These are phyloP conservation scores for Diaphora mendica DNA, from an alignment of 2,888 invertebrate genomes.

Conservation along the genomic window DNA sequence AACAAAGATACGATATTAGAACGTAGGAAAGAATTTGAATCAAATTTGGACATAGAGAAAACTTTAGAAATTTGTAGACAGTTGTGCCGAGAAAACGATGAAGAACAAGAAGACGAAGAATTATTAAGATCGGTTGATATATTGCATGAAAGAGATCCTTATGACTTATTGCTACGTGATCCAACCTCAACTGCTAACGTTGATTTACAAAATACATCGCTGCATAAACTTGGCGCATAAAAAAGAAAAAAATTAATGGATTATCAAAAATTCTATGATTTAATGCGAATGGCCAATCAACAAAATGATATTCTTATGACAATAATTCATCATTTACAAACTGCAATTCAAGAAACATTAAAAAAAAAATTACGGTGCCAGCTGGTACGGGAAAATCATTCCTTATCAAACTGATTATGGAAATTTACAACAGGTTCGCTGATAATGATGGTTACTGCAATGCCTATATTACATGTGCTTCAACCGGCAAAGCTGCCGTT, in stretches of 20 bases:
- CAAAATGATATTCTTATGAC: not conserved
- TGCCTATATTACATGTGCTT: slow-evolving; percentile 12
- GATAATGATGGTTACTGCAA: slow-evolving; percentile 21
- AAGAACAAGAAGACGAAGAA: slow-evolving; percentile 32
- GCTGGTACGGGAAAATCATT: slow-evolving; percentile 62
- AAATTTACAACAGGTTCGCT: slow-evolving; percentile 67
- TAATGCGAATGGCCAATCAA: not conserved
- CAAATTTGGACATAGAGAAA: slow-evolving; percentile 51
- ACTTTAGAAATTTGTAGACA: slow-evolving; percentile 48
- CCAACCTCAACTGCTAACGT: not conserved
- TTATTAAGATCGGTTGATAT: slow-evolving; percentile 23
- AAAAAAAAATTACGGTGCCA: slow-evolving; percentile 45
- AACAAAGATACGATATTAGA: no score
- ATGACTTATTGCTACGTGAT: slow-evolving; percentile 1
- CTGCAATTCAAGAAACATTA: not conserved
- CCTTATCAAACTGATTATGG: slow-evolving; percentile 65
- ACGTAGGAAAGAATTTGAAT: no score
- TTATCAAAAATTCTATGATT: not conserved
- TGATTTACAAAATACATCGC: not conserved
- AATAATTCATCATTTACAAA: not conserved
- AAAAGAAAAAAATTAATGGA: not conserved
- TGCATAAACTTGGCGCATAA: not conserved
- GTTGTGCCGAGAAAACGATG: slow-evolving; percentile 46
- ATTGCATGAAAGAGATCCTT: slow-evolving; percentile 37
- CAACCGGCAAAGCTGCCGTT: slow-evolving; percentile 13